Evolutionary conservation across 2,113 vertebrate species (phyloP).

Genomic region (human): GRCh38 chr2:135737001-135737500

Average conservation of each 20-base stretch:
- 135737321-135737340: not conserved
- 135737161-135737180: too few relatives aligned
- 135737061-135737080: too few relatives aligned
- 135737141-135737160: too few relatives aligned
- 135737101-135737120: too few relatives aligned
- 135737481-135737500: not conserved
- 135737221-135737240: not conserved
- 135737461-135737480: not conserved
- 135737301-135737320: not conserved
- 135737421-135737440: conserved; percentile 6
- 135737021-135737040: not conserved
- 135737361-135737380: not conserved
- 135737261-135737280: not conserved
- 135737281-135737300: not conserved
- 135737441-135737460: not conserved
- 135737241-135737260: not conserved
- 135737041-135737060: not conserved
- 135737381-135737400: not conserved
- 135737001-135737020: not conserved
- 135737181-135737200: too few relatives aligned
- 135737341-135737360: not conserved
- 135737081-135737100: too few relatives aligned
- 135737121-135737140: too few relatives aligned
- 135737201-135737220: not conserved
- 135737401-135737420: not conserved